A percentile compares a stretch with the other conserved stretches of the same genome.
Conservation (phyloP, 2,113 vertebrate genomes). For the Anseranas semipalmata region DNA sequence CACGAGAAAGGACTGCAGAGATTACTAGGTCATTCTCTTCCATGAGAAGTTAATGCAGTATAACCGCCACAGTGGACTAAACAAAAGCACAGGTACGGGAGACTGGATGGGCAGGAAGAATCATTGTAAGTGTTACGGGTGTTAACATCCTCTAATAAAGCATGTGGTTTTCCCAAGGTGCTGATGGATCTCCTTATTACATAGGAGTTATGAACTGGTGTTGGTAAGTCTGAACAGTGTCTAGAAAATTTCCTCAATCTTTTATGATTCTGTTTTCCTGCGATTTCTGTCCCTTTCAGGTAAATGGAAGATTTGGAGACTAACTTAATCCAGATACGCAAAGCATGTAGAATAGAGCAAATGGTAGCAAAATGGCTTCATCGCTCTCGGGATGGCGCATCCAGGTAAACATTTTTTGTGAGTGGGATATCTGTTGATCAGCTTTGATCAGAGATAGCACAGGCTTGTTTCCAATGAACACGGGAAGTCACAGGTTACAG, state of each 20-base stretch:
- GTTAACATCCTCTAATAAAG: neutral
- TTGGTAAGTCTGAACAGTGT: neutral
- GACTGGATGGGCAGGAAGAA: neutral
- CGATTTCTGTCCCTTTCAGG: slow-evolving; percentile 70
- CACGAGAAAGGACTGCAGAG: neutral
- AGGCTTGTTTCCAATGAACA: neutral
- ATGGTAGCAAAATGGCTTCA: slow-evolving; percentile 96
- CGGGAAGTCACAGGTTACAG: neutral
- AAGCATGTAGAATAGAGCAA: slow-evolving; percentile 91
- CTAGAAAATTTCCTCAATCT: neutral
- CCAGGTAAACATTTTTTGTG: slow-evolving; percentile 78
- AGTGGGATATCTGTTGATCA: neutral
- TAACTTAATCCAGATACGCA: slow-evolving; percentile 86
- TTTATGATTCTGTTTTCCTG: neutral
- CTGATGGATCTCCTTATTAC: accelerated
- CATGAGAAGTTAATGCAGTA: accelerated
- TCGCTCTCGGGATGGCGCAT: slow-evolving; percentile 86
- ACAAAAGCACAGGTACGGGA: neutral
- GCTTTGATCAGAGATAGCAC: neutral
- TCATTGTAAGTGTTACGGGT: neutral
- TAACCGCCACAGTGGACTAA: neutral
- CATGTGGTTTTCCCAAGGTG: neutral
- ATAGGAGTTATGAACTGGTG: neutral
- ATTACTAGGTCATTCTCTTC: neutral
- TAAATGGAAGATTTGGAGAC: slow-evolving; percentile 97